Evolutionary conservation across 2,797 vertebrate genomes (phyloP), one percentile per base, ranked within the genome.

Genomic region (Catamblyrhynchus diadema): DNA sequence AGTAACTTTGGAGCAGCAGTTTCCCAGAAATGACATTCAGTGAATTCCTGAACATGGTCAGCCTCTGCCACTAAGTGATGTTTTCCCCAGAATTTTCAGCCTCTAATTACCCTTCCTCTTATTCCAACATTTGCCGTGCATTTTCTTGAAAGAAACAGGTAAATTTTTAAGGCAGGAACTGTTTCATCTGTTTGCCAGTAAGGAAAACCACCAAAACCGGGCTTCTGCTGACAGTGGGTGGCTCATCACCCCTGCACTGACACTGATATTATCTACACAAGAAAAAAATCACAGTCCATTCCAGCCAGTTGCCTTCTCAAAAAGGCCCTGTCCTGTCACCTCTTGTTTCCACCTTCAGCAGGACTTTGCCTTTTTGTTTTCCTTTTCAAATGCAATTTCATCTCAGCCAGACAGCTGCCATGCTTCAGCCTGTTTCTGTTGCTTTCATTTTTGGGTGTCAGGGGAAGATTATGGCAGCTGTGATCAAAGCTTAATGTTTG

Each of bases 401-500:
- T 67, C 86, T 93, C 67, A 77, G 56, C 64, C 44, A 93, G 81
- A 48, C 48, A 75, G 56, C 51, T 95, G 73, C 88, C 66, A 62
- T 27, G 56, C 28, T 66, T 95, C 62, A 89, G 60, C 51, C 70
- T 73, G 37, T 66, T 86, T 86, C 80, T 81, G 35, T 42, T 81
- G 70, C 82, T 94, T 93, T 95, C 80, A 37, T 83, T 94, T 59
- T 30, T 67, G 48, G 42, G 57, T 79, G 62, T 81, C 80, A 86
- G 62, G 80, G 82, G 77, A 93, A 88, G 77, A 69, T 70, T 86
- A 60, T 12, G 57, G 93, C 62, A 80, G 57, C 72, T 94, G 50
- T 80, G 81, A 94, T 89, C 74, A 94, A 92, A 85, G 86, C 65
- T 67, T 77, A 87, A 66, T 50, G 44, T 78, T 92, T 74, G 56